Evolutionary conservation across 2,113 vertebrate genomes (phyloP).

Genomic region (Candoia aspera): DNA sequence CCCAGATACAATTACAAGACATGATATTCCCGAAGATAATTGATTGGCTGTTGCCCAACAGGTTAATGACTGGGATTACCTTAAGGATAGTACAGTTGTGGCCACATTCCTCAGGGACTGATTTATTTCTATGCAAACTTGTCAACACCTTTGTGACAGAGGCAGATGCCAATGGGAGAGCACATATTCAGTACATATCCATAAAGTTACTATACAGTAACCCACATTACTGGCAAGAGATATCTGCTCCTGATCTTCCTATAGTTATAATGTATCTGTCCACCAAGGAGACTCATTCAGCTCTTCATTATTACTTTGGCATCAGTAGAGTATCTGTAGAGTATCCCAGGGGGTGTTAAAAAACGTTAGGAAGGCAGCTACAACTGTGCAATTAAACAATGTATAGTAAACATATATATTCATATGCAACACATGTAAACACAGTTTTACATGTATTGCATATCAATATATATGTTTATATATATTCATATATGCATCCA

Average conservation of each 20-base stretch:
- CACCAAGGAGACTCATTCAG: not conserved
- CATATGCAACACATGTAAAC: too few species aligned
- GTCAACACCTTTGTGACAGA: not conserved
- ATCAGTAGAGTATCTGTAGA: not conserved
- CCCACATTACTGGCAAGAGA: not conserved
- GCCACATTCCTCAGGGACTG: too few species aligned
- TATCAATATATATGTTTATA: not conserved
- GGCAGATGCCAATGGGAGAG: not conserved
- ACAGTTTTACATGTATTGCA: too few species aligned
- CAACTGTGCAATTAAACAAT: not conserved
- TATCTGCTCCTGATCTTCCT: not conserved
- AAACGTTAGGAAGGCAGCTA: not conserved
- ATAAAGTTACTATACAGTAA: not conserved
- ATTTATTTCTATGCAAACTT: not conserved
- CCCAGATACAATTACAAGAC: too few species aligned
- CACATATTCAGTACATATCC: not conserved
- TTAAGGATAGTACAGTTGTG: too few species aligned
- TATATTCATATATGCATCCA: not conserved
- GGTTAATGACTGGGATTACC: not conserved
- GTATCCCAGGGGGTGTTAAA: not conserved
- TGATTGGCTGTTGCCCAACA: not conserved
- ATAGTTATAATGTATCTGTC: not conserved
- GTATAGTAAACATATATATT: not conserved
- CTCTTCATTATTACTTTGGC: not conserved
- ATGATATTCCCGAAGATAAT: not conserved